Conservation (phyloP, 2,797 vertebrate genomes). For the Sardinella longiceps region DNA sequence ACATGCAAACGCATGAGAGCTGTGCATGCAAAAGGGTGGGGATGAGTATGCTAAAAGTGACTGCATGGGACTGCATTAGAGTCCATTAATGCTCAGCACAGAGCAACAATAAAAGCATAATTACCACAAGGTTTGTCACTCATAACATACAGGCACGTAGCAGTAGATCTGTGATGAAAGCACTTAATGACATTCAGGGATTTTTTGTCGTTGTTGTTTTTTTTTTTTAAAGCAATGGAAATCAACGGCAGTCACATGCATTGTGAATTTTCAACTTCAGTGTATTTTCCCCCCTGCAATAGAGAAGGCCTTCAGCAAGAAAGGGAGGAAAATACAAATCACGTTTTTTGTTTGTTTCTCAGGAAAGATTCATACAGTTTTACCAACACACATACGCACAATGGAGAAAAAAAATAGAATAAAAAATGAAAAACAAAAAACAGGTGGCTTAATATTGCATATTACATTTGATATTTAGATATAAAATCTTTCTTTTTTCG, state of each 20-base stretch:
- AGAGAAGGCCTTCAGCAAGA: neutral
- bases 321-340: neutral
- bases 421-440: too few relatives aligned
- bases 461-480: neutral
- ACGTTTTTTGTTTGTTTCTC: neutral
- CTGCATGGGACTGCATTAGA: too few relatives aligned
- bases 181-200: neutral
- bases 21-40: neutral
- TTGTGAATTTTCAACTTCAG: neutral
- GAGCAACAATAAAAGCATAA: neutral
- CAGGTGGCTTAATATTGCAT: neutral
- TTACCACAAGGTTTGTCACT: neutral
- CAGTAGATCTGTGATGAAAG: neutral
- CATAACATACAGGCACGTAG: neutral
- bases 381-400: neutral
- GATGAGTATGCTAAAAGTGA: neutral
- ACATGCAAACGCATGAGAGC: neutral
- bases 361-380: neutral
- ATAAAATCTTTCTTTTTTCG: too few relatives aligned
- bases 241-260: neutral
- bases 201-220: neutral
- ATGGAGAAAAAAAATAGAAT: too few relatives aligned
- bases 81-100: neutral
- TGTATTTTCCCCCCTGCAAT: neutral
- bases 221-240: neutral